These are phyloP conservation scores for Nomada goodeniana DNA, from an alignment of 2,888 invertebrate genomes.

Conservation along the genomic window DNA sequence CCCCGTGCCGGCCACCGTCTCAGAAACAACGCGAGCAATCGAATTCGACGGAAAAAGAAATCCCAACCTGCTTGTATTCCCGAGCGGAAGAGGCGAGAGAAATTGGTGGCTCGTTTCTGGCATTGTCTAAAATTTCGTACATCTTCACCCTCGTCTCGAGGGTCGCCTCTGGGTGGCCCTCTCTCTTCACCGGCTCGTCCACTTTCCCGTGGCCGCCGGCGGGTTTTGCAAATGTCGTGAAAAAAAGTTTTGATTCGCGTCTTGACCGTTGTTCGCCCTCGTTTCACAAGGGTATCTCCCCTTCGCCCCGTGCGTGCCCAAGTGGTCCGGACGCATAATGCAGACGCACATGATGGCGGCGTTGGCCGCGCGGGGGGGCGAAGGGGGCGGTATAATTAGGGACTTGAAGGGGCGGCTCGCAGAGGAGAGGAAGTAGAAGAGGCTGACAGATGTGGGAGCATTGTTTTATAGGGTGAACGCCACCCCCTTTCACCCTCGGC, in stretches of 20 bases:
- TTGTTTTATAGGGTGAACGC: constrained; percentile 83
- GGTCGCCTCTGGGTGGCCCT: constrained; percentile 51
- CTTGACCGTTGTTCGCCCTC: constrained; percentile 80
- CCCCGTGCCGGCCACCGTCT: background rate
- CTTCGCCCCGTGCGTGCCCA: constrained; percentile 83
- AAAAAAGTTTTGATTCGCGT: constrained; percentile 76
- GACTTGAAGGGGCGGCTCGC: constrained; percentile 81
- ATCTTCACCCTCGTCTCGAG: constrained; percentile 60
- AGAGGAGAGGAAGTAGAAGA: constrained; percentile 81
- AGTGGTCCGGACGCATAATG: constrained; percentile 83
- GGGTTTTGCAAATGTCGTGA: constrained; percentile 67
- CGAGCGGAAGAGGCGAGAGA: background rate
- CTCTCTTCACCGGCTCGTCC: constrained; percentile 19
- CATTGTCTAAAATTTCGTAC: constrained; percentile 53
- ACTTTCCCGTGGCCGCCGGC: constrained; percentile 22
- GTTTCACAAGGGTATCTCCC: constrained; percentile 78
- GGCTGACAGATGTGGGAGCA: constrained; percentile 85
- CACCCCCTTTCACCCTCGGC: constrained; percentile 30
- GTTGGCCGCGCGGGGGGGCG: constrained; percentile 63
- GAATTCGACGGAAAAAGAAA: background rate
- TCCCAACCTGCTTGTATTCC: background rate
- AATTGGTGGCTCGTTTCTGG: constrained; percentile 17
- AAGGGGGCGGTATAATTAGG: constrained; percentile 83
- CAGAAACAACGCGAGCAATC: background rate
- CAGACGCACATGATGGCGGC: constrained; percentile 77